These are phyloP conservation scores for Galerucella nymphaeae DNA, from an alignment of 2,888 invertebrate genomes.

Conservation along the genomic window DNA sequence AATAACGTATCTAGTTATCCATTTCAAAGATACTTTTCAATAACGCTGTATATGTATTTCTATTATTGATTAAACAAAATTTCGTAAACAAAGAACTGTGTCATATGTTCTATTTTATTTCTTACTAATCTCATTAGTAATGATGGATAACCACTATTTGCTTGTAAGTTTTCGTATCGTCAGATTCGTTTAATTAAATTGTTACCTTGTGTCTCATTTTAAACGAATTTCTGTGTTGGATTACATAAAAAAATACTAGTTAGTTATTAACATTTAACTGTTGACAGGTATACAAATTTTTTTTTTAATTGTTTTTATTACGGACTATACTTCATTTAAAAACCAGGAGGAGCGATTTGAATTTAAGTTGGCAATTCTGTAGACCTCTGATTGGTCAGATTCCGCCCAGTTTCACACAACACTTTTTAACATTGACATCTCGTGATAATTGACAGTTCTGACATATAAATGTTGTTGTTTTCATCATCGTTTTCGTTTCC, in stretches of 20 bases:
- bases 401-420: too few species aligned
- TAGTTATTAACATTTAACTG: too few species aligned
- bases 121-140: constrained; percentile 14
- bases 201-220: background rate
- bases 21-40: too few species aligned
- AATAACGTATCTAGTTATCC: background rate
- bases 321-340: too few species aligned
- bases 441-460: too few species aligned
- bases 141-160: constrained; percentile 1
- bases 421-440: too few species aligned
- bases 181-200: constrained; percentile 11
- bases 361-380: too few species aligned
- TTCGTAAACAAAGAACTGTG: background rate
- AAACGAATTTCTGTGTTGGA: background rate
- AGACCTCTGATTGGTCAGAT: too few species aligned
- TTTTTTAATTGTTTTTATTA: background rate
- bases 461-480: too few species aligned
- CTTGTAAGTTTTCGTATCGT: constrained; percentile 21
- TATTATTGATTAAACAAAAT: constrained; percentile 9
- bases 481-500: too few species aligned
- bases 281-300: background rate
- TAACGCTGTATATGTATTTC: background rate
- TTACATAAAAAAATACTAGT: background rate
- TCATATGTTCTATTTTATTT: constrained; percentile 16
- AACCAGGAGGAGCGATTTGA: too few species aligned